Evolutionary conservation across 1,140 invertebrate species (phyloP).

Genomic region (Solenopsis invicta): DNA sequence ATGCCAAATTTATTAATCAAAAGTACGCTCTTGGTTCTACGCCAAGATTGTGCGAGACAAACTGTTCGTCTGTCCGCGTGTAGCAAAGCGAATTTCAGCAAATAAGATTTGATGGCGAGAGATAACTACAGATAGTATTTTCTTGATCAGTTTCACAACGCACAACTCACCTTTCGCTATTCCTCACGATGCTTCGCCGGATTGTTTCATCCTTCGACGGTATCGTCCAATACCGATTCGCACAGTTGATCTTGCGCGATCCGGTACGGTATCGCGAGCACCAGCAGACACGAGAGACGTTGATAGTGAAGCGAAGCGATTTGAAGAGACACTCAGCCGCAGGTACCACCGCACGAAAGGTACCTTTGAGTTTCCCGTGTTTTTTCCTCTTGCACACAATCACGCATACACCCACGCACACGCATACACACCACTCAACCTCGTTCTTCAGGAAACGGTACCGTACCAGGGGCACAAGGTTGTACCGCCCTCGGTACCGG

Average conservation of each 20-base stretch:
- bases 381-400: constrained; percentile 7
- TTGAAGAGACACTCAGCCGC: constrained; percentile 44
- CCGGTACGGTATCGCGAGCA: constrained; percentile 14
- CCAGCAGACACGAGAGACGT: neutral
- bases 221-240: constrained; percentile 50
- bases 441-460: constrained; percentile 55
- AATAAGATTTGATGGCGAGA: neutral
- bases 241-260: constrained; percentile 20
- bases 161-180: constrained; percentile 40
- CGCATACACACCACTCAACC: neutral
- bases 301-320: neutral
- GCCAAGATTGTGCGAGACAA: neutral
- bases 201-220: constrained; percentile 49
- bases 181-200: constrained; percentile 34
- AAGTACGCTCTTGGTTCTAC: neutral
- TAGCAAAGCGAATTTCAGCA: neutral
- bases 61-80: constrained; percentile 1
- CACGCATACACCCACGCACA: constrained; percentile 5
- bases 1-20: neutral
- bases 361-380: constrained; percentile 51
- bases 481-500: constrained; percentile 31
- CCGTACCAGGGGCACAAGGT: constrained; percentile 47
- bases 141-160: neutral
- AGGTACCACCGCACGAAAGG: constrained; percentile 48
- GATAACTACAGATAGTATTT: neutral